Conservation (phyloP, 53 echinoderm and acorn worm species). For the Paracentrotus lividus region DNA sequence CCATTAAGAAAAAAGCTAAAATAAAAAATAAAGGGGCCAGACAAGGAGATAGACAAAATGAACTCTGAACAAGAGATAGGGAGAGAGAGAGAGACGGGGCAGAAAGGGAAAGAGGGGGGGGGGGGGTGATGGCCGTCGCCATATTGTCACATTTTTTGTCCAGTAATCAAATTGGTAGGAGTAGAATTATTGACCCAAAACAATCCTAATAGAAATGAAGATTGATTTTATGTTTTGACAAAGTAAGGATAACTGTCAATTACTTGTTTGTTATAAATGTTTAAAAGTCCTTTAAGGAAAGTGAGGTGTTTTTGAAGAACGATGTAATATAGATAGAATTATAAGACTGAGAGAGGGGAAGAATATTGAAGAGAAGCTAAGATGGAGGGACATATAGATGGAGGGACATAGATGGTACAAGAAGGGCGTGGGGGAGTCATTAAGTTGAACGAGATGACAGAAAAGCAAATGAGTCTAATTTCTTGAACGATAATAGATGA, state of each 20-base stretch:
- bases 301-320: not conserved
- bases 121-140: no score
- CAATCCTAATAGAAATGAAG: no score
- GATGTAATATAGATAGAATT: not conserved
- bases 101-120: not conserved
- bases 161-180: no score
- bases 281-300: not conserved
- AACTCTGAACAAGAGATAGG: no score
- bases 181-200: no score
- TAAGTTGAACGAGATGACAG: not conserved
- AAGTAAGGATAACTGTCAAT: no score
- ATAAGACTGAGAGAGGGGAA: not conserved
- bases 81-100: not conserved
- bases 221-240: no score
- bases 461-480: not conserved
- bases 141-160: no score
- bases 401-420: not conserved
- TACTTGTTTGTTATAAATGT: no score
- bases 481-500: conserved; percentile 8
- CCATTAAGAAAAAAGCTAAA: no score
- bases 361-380: not conserved
- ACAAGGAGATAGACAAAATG: no score
- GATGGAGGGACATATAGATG: not conserved
- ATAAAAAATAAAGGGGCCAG: no score
- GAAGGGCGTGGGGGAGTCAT: not conserved